Percentiles rank a stretch among this genome's conserved stretches.
Conservation (phyloP, 2,888 invertebrate species). For the Cryptocheilus praepositus region DNA sequence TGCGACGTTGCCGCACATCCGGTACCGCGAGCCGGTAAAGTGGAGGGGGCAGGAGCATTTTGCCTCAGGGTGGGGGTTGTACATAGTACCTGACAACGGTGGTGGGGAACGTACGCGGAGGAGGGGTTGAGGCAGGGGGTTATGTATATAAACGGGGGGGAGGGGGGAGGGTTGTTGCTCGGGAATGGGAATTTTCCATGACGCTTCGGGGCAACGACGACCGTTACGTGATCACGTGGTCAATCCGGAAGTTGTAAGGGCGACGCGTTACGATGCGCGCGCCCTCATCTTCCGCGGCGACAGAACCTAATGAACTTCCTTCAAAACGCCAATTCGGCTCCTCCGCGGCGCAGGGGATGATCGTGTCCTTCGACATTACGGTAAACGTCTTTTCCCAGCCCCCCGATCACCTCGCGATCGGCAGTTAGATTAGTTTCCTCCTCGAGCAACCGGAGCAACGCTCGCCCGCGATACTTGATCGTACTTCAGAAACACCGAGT, state of each 20-base stretch:
- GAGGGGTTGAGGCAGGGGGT: conserved; percentile 39
- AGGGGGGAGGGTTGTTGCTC: conserved; percentile 46
- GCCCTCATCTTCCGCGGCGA: conserved; percentile 43
- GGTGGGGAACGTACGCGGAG: conserved; percentile 39
- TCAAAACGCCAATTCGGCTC: not conserved
- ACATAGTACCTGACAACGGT: conserved; percentile 45
- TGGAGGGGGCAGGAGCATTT: conserved; percentile 63
- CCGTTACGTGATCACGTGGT: conserved; percentile 58
- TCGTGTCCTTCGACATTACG: too few species aligned
- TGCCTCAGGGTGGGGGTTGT: conserved; percentile 58
- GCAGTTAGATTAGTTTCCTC: too few species aligned
- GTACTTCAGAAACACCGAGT: too few species aligned
- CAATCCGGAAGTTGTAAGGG: conserved; percentile 47
- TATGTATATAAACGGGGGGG: conserved; percentile 35
- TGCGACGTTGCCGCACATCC: conserved; percentile 74
- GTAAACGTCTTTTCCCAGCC: too few species aligned
- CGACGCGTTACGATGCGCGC: conserved; percentile 39
- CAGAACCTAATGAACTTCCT: not conserved
- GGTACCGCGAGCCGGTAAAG: conserved; percentile 46
- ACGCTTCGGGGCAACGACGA: conserved; percentile 51
- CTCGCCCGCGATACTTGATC: too few species aligned
- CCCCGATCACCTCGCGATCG: too few species aligned
- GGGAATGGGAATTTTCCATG: conserved; percentile 71
- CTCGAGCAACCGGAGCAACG: too few species aligned
- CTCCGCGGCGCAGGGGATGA: not conserved